phyloP scores from a whole-genome alignment of 2,888 invertebrate genomes.

The Autographa gamma region DNA sequence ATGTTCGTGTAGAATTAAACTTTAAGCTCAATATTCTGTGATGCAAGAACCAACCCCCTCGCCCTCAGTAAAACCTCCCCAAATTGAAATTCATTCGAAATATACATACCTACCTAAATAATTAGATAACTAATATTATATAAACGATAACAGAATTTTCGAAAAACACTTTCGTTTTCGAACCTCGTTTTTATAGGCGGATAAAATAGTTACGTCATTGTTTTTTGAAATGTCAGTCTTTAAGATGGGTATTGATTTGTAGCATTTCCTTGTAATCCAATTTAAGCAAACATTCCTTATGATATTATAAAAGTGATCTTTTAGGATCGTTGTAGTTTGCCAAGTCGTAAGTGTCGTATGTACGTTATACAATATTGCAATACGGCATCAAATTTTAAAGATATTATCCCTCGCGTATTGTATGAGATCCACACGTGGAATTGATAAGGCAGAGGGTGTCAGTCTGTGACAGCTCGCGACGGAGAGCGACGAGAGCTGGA shows the following conservation, averaged over 20 bases:
- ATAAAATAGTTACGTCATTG: conserved; percentile 61
- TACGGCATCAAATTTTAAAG: conserved; percentile 29
- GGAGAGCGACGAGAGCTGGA: conserved; percentile 15
- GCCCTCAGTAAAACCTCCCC: conserved; percentile 49
- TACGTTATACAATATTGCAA: conserved; percentile 16
- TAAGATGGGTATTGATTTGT: conserved; percentile 58
- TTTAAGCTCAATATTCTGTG: conserved; percentile 20
- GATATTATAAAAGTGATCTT: conserved; percentile 31
- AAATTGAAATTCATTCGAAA: conserved; percentile 63
- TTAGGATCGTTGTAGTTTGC: conserved; percentile 42
- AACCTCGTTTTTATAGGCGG: conserved; percentile 67
- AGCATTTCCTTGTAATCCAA: conserved; percentile 51
- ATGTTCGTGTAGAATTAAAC: conserved; percentile 31
- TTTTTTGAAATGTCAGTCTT: conserved; percentile 57
- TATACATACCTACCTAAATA: conserved; percentile 66
- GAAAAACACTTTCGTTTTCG: conserved; percentile 67
- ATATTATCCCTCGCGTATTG: conserved; percentile 35
- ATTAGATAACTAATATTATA: conserved; percentile 68
- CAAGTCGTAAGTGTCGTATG: conserved; percentile 20
- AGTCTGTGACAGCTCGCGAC: conserved; percentile 15
- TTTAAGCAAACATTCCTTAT: conserved; percentile 23
- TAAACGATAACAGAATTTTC: conserved; percentile 67
- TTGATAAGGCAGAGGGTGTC: conserved; percentile 38
- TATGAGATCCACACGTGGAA: conserved; percentile 47
- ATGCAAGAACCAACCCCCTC: conserved; percentile 30